phyloP scores from a whole-genome alignment of 2,113 vertebrate genomes.

The Leptobrachium leishanense region DNA sequence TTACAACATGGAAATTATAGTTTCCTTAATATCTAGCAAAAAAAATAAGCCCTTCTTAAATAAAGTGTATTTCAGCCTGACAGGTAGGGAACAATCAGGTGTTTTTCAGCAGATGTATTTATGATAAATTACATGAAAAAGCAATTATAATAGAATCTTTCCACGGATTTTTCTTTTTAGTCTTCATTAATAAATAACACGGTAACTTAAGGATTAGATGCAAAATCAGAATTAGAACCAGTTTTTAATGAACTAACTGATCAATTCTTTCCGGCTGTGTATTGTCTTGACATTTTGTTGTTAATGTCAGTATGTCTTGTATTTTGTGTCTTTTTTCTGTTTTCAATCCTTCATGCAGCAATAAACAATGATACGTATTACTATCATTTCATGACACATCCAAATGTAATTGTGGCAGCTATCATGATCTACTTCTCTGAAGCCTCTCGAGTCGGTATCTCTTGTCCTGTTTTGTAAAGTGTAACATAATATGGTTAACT shows the following conservation, averaged over 20 bases:
- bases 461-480: conserved; percentile 17
- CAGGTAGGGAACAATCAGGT: too few species aligned
- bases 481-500: conserved; percentile 6
- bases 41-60: too few species aligned
- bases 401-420: conserved; percentile 35
- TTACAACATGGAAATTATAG: too few species aligned
- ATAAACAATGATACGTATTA: conserved; percentile 11
- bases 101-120: too few species aligned
- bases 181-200: too few species aligned
- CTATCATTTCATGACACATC: conserved; percentile 22
- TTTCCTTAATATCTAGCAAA: too few species aligned
- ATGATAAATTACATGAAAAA: too few species aligned
- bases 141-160: too few species aligned
- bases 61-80: too few species aligned
- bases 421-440: conserved; percentile 16
- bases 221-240: neutral
- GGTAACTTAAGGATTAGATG: neutral
- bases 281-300: neutral
- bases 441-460: conserved; percentile 12
- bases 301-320: conserved; percentile 16
- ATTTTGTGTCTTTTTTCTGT: neutral
- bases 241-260: neutral
- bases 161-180: too few species aligned
- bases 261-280: neutral
- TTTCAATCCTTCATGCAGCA: conserved; percentile 14